Percentiles rank a stretch among this genome's conserved stretches.
phyloP scores from a whole-genome alignment of 1,140 invertebrate genomes.

The Drosophila bipectinata region DNA sequence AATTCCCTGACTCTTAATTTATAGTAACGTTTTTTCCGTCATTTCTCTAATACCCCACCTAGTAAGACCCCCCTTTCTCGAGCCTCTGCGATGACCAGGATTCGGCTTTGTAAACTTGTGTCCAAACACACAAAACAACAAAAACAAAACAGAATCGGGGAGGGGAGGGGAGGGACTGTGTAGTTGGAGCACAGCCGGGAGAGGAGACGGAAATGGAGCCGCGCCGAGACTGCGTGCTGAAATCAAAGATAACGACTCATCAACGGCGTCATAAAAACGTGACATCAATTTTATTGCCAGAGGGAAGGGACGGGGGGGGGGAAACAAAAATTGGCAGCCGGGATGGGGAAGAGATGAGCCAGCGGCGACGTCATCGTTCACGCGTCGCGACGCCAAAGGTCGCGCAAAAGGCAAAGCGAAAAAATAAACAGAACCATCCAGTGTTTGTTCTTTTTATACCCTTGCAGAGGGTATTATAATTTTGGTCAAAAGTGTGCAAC shows the following conservation, averaged over 20 bases:
- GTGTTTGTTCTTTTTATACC: neutral
- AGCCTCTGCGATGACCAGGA: conserved; percentile 1
- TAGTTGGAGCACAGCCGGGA: conserved; percentile 6
- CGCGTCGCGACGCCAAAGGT: conserved; percentile 59
- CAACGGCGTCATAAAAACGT: conserved; percentile 81
- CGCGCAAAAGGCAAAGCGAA: conserved; percentile 64
- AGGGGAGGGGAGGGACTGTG: neutral
- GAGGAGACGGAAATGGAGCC: conserved; percentile 10
- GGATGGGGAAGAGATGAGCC: conserved; percentile 10
- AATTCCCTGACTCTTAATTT: no score
- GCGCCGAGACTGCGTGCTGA: conserved; percentile 56
- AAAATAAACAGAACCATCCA: conserved; percentile 11
- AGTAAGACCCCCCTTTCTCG: neutral
- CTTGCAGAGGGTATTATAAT: no score
- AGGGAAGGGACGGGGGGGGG: conserved; percentile 13
- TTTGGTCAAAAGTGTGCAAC: no score
- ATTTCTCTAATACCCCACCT: neutral
- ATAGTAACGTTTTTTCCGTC: no score
- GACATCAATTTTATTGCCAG: conserved; percentile 77
- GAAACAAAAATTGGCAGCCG: neutral
- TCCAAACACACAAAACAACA: conserved; percentile 4
- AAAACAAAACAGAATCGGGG: conserved; percentile 5
- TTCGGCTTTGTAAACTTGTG: conserved; percentile 25
- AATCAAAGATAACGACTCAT: conserved; percentile 81
- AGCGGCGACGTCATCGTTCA: conserved; percentile 66